Base-by-base conservation (phyloP, 2,888 invertebrate genomes). In the Trichacis sp. region DNA sequence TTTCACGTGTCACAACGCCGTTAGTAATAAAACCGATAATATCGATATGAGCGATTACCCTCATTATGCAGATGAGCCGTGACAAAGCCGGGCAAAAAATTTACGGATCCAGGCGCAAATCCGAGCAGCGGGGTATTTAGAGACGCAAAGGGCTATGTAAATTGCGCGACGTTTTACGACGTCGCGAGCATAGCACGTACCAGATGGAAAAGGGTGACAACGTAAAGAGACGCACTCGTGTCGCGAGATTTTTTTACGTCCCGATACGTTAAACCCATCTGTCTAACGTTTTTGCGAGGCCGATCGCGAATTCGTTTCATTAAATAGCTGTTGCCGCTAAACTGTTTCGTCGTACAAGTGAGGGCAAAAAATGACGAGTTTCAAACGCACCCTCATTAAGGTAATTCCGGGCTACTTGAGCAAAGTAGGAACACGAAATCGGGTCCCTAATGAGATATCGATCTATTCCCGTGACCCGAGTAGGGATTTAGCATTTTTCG, bases 211-310 rank as follows among this genome's bases (percentile, higher is more conserved):
- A 73, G 77, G 78, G 75, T 75, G 65, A 69, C 73, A 73, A 62
- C 69, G 70, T 72, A 73, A 76, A 73, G 77, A 75, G 70, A 75
- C 72, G 71, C 76, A 76, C 79, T 79, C 79, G 77, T 80, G 79
- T 77, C 79, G 69, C 69, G 68, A 64, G 59, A 64, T 54, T 55
- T 63, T 40, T 51, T 24, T 48, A 51, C 48, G 52, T 54, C 48
- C 33, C 50, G 46, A 61, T 59, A 58, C 69, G 64, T 69, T 69
- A 15, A 1, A n/a, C 69, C 57, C 69, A 67, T 67, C 68, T 69
- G 69, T 68, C 71, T 63, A 64, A 64, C 60, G 64, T 71, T 69
- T 70, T 68, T 65, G 47, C 46, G 19, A 20, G 42, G n/a, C n/a
- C n/a, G n/a, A n/a, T n/a, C n/a, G n/a, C 20, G 69, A 53, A 74